Evolutionary conservation across 2,888 invertebrate species (phyloP), one percentile per base, ranked within the genome.

Genomic region (Hermaeophaga mercurialis): DNA sequence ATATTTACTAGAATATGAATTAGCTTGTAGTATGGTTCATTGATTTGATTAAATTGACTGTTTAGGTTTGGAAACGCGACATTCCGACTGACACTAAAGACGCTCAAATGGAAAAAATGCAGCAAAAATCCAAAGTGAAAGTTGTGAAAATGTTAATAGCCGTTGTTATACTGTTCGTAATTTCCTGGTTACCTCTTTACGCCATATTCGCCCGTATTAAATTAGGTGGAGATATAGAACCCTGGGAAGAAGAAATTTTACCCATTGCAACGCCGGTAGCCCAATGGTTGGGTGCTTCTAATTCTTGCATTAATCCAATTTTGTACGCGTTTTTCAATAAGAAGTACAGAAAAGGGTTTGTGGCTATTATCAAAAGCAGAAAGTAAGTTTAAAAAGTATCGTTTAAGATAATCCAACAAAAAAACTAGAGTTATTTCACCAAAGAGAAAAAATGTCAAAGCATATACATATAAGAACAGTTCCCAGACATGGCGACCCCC

Each of bases 261-360:
- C 88, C 88, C 39, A 85, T 90, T 14, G 87, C 90, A 1, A 90
- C 91, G 12, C 96, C 96, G 2, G 83, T 96, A 46, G 94, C 92
- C 3, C 95, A 93, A 75, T 94, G 92, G 93, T 80, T 96, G 41
- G 96, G 96, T 1, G 88, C 94, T 0, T 93, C 94, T 12, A 96
- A 96, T 78, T 94, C 94, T 14, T 95, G 95, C 82, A 94, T 96
- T 72, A 96, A 96, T 78, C 96, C 96, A 0, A 89, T 96, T 61
- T 82, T 96, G 54, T 95, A 96, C 77, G 94, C 94, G 1, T 95
- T 94, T 80, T 94, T 96, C 80, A 96, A 96, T 78, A 92, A 92
- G 75, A 95, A 96, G 76, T 96, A 91, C 77, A 83, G 95, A 9
- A 85, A 89, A 57, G 95, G 95, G 3, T 96, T 96, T 76, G 86